Evolutionary conservation across 2,888 invertebrate genomes (phyloP), one percentile per base, ranked within the genome.

Genomic region (Arenicola marina): DNA sequence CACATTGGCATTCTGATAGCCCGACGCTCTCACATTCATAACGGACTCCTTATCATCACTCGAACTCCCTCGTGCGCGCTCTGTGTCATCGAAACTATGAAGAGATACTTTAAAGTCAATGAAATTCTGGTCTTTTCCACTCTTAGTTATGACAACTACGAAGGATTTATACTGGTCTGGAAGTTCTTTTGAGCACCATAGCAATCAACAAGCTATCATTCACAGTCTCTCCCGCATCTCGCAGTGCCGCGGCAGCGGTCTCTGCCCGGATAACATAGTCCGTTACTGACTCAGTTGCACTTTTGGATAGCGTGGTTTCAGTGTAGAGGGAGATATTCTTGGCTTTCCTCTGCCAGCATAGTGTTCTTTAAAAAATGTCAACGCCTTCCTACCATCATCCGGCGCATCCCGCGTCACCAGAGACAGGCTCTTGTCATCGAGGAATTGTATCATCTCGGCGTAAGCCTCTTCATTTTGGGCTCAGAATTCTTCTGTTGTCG

Each of bases 251-350:
- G 7, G 63, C 57, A 44, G 57, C 51, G 2, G 55, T 67, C 48
- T 67, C 68, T 11, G 56, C 64, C n/a, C 59, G 31, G 15, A 67
- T 62, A 2, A 67, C 24, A 38, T 65, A 65, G 44, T 67, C 67
- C 15, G 67, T 67, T n/a, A 65, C 55, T 0, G 55, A 29, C 24
- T 67, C 65, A 4, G n/a, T 31, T 11, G 45, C 2, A 1, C 18
- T 11, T 29, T 53, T 64, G 18, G 44, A 29, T 44, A 57, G 46
- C 11, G 38, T 38, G 18, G 18, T 11, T 38, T 38, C 38, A 38
- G 38, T 38, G 18, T 38, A 38, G 11, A 38, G 11, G 18, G 38
- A 11, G 18, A 38, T 38, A 38, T 34, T n/a, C 51, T n/a, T n/a
- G 58, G 59, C 26, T 63, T 63, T 4, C 59, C 59, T 29, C 29